Evolutionary conservation across 1,140 invertebrate genomes (phyloP), one percentile per base, ranked within the genome.

Genomic region (Catajapyx aquilonaris): DNA sequence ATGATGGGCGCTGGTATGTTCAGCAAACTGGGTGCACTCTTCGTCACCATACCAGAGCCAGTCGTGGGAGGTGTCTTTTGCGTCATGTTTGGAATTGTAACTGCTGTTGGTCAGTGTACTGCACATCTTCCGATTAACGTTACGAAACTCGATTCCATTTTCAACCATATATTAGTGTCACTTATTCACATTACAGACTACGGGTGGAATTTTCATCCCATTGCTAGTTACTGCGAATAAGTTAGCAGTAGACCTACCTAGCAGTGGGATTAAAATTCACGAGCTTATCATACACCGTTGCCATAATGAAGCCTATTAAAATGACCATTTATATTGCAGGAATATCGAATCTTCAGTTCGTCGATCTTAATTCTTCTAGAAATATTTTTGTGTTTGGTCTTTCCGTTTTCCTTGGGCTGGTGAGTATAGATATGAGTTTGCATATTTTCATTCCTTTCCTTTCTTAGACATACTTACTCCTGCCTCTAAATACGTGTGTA

Each of bases 11-110:
- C 61, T 32, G 58, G 59, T 5, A 13, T 57, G 3, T 44, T 62
- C 13, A 53, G 55, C 15, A 53, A 64, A 35, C 44, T 64, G 38
- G 55, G 57, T 1, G 57, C 55, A 7, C 5, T 35, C 10, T 62
- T 66, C 41, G 49, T 61, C 1, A 55, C 60, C 5, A 60, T 67
- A 21, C 65, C 65, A 1, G 53, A 55, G 22, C 59, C 61, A 1
- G 57, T 67, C 3, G 48, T 65, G 5, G 65, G 62, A 15, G 65
- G 64, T 5, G 43, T 56, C 5, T 55, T 61, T 35, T 52, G 56
- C 20, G 48, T 60, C 1, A 51, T 55, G 35, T 60, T 61, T 42
- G 55, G 60, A 5, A 59, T 60, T 44, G 51, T 60, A 19, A 48
- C 48, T 4, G 51, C 54, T 16, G 51, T 58, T 22, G 53, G 32